Percentiles rank a stretch among this genome's conserved stretches.
Conservation (phyloP, 2,888 invertebrate species). For the Drosophila formosana region DNA sequence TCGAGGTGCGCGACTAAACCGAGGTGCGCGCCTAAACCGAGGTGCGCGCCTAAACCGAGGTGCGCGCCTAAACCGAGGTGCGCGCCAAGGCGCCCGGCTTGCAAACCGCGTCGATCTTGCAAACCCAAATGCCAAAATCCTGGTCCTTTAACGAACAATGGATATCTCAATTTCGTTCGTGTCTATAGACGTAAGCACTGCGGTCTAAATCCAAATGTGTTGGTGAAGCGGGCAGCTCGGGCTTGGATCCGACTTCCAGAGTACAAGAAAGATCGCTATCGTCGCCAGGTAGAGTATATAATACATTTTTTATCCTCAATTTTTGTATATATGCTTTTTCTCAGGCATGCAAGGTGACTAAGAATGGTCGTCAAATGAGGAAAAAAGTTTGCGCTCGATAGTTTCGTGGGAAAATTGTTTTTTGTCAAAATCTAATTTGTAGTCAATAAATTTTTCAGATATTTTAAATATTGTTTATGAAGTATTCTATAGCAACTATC, state of each 20-base stretch:
- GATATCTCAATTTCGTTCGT: conserved; percentile 56
- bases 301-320: too few relatives aligned
- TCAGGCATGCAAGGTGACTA: conserved; percentile 39
- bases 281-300: conserved; percentile 27
- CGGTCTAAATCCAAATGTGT: conserved; percentile 39
- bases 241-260: conserved; percentile 53
- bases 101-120: neutral
- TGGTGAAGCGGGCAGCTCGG: conserved; percentile 49
- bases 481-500: too few relatives aligned
- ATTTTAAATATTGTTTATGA: too few relatives aligned
- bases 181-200: conserved; percentile 48
- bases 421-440: too few relatives aligned
- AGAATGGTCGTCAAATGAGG: conserved; percentile 11
- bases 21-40: neutral
- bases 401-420: too few relatives aligned
- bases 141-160: conserved; percentile 56
- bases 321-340: neutral
- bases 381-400: conserved; percentile 18
- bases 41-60: too few relatives aligned
- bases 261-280: conserved; percentile 42
- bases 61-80: neutral
- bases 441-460: too few relatives aligned
- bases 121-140: conserved; percentile 40
- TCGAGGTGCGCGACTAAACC: too few relatives aligned
- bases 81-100: neutral